A percentile compares a stretch with the other conserved stretches of the same genome.
Conservation (phyloP, 1,140 invertebrate species). For the Hetaerina americana region DNA sequence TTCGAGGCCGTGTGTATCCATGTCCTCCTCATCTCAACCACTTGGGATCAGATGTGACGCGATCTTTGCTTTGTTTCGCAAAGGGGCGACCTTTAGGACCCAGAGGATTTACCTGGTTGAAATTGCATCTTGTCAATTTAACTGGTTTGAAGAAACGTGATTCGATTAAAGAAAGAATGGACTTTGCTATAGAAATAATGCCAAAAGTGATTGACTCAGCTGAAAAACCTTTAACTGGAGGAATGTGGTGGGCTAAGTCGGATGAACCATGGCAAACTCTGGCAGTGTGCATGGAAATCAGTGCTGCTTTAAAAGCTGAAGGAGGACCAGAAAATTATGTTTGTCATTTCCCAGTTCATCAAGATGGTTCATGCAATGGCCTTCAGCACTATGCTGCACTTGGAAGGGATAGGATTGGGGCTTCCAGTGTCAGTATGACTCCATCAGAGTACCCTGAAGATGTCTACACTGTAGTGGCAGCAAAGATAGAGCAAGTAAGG, state of each 20-base stretch:
- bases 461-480: constrained; percentile 81
- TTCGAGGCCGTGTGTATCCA: constrained; percentile 92
- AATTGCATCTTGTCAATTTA: constrained; percentile 89
- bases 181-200: constrained; percentile 75
- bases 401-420: constrained; percentile 82
- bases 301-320: constrained; percentile 52
- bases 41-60: constrained; percentile 71
- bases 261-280: constrained; percentile 98
- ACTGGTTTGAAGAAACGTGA: constrained; percentile 82
- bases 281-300: constrained; percentile 90
- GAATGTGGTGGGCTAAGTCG: constrained; percentile 82
- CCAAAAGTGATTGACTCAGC: constrained; percentile 87
- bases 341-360: constrained; percentile 87
- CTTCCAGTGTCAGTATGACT: constrained; percentile 79
- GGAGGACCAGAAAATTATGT: constrained; percentile 58
- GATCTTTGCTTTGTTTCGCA: constrained; percentile 78
- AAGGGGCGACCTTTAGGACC: constrained; percentile 67
- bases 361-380: constrained; percentile 98
- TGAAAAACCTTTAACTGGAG: constrained; percentile 68
- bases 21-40: constrained; percentile 88
- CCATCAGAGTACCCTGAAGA: constrained; percentile 71
- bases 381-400: constrained; percentile 98
- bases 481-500: constrained; percentile 68
- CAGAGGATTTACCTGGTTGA: constrained; percentile 84
- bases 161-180: constrained; percentile 57